These are phyloP conservation scores for Girardia tigrina DNA, from an alignment of 2,888 invertebrate genomes.

Conservation along the genomic window DNA sequence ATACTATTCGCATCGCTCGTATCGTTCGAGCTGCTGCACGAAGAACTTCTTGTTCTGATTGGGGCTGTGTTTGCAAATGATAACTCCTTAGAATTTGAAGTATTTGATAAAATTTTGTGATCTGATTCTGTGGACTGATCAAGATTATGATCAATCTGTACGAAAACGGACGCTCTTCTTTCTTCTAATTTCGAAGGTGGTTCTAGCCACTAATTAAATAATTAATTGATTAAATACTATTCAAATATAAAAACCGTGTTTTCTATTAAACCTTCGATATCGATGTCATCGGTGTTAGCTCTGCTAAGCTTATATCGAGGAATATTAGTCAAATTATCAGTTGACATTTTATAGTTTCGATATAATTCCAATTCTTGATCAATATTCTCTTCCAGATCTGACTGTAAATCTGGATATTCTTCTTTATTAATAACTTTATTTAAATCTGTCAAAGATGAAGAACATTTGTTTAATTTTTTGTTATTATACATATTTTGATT, in stretches of 20 bases:
- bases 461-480: no score
- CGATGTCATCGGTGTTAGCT: background rate
- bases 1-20: background rate
- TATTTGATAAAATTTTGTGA: background rate
- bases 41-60: background rate
- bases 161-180: background rate
- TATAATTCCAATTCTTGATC: background rate
- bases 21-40: background rate
- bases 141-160: background rate
- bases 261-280: background rate
- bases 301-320: background rate
- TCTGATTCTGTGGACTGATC: background rate
- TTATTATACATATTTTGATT: no score
- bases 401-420: no score
- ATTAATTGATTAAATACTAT: background rate
- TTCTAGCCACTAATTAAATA: slow-evolving; percentile 6
- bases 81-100: background rate
- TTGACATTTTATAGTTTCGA: background rate
- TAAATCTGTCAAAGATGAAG: no score
- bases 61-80: background rate
- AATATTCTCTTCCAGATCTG: background rate
- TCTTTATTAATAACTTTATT: no score
- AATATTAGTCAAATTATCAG: background rate
- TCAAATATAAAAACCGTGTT: background rate
- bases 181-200: background rate